phyloP scores from a whole-genome alignment of 2,888 invertebrate genomes.

The Ischnus inquisitorius region DNA sequence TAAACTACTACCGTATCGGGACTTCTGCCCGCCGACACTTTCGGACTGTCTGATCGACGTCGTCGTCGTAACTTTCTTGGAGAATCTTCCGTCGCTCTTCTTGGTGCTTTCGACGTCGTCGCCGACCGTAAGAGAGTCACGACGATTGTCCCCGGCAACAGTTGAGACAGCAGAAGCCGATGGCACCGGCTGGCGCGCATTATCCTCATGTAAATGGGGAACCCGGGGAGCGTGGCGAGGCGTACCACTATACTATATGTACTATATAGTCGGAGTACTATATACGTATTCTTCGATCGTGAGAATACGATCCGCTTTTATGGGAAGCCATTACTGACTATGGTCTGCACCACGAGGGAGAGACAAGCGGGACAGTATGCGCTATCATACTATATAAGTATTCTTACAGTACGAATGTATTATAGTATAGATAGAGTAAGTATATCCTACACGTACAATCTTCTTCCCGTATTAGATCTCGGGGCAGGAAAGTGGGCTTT shows the following conservation, averaged over 20 bases:
- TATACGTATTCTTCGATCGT: slow-evolving; percentile 70
- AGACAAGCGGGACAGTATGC: slow-evolving; percentile 61
- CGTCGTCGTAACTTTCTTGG: slow-evolving; percentile 2
- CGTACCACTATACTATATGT: slow-evolving; percentile 46
- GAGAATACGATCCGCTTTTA: slow-evolving; percentile 74
- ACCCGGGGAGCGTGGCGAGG: slow-evolving; percentile 58
- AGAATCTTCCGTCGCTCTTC: slow-evolving; percentile 36
- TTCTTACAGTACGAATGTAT: slow-evolving; percentile 4
- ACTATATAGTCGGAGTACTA: slow-evolving; percentile 24
- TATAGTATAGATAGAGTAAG: slow-evolving; percentile 5
- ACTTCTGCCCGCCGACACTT: slow-evolving; percentile 27
- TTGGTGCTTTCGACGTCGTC: slow-evolving; percentile 29
- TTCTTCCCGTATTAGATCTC: slow-evolving; percentile 59
- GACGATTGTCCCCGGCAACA: slow-evolving; percentile 67
- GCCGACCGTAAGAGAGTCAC: slow-evolving; percentile 59
- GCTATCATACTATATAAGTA: slow-evolving; percentile 54
- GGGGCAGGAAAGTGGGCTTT: slow-evolving; percentile 72
- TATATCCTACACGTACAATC: slow-evolving; percentile 44
- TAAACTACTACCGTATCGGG: slow-evolving; percentile 15
- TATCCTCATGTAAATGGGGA: slow-evolving; percentile 70
- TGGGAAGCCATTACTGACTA: slow-evolving; percentile 72
- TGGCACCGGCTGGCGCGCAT: slow-evolving; percentile 66
- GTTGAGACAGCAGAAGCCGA: slow-evolving; percentile 45
- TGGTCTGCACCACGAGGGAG: slow-evolving; percentile 45
- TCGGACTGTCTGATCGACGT: background rate